Evolutionary conservation across 2,797 vertebrate species (phyloP).

Genomic region (Mormyrus proboscirostris): DNA sequence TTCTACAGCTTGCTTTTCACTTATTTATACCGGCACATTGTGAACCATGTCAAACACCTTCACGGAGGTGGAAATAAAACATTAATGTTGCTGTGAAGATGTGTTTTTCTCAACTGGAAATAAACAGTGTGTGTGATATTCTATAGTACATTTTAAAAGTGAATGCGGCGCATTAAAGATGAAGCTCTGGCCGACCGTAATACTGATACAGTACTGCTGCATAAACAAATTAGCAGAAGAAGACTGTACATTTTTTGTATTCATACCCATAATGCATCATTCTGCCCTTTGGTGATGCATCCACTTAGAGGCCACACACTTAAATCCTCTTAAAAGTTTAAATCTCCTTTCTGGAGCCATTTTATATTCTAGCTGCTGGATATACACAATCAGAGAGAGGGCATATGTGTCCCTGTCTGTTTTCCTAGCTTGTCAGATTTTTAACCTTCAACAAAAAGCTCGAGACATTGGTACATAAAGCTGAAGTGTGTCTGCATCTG

Average conservation of each 20-base stretch:
- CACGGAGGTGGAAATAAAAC: neutral
- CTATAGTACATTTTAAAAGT: neutral
- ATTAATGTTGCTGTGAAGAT: conserved; percentile 14
- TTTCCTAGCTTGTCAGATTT: neutral
- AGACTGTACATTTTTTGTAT: neutral
- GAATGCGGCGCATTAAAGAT: neutral
- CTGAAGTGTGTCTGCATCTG: neutral
- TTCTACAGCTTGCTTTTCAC: neutral
- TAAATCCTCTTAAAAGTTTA: conserved; percentile 11
- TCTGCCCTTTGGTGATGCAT: conserved; percentile 9
- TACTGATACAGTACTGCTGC: neutral
- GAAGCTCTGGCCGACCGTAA: neutral
- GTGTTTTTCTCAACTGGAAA: neutral
- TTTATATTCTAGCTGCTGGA: neutral
- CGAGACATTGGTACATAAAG: neutral
- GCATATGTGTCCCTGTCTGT: neutral
- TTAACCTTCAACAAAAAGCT: neutral
- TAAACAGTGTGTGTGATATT: conserved; percentile 1
- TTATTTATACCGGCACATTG: neutral
- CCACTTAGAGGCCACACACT: neutral
- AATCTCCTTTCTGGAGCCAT: neutral
- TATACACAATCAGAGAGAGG: neutral
- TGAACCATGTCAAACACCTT: neutral
- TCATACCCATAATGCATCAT: neutral
- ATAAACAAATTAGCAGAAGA: neutral